Evolutionary conservation across 2,888 invertebrate species (phyloP).

Genomic region (Blastobasis adustella): DNA sequence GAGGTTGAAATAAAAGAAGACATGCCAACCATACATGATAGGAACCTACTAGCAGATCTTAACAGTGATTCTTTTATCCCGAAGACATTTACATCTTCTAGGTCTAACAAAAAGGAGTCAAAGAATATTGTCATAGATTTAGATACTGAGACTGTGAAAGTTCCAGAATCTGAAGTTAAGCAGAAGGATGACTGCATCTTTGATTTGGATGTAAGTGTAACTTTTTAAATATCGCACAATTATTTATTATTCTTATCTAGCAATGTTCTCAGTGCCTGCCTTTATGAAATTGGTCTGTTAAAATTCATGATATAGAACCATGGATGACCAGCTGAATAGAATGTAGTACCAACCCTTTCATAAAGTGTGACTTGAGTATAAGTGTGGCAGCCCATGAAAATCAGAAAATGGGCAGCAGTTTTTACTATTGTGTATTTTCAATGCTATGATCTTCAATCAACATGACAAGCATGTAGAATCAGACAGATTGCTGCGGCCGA

Average conservation of each 20-base stretch:
- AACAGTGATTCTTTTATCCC: constrained; percentile 81
- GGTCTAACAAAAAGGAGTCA: constrained; percentile 73
- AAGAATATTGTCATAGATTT: constrained; percentile 84
- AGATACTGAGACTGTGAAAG: constrained; percentile 80
- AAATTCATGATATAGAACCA: too few species aligned
- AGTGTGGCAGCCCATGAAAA: too few species aligned
- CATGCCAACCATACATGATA: constrained; percentile 71
- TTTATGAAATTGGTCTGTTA: too few species aligned
- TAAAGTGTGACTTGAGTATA: too few species aligned
- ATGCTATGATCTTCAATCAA: too few species aligned
- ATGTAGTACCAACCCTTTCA: too few species aligned
- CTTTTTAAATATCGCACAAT: neutral
- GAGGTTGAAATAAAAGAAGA: constrained; percentile 64
- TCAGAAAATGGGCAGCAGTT: too few species aligned
- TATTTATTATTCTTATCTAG: neutral
- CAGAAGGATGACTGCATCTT: constrained; percentile 77
- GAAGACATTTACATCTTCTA: constrained; percentile 73
- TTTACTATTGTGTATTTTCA: too few species aligned
- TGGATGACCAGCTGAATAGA: too few species aligned
- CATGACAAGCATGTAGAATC: too few species aligned
- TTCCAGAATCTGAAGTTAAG: constrained; percentile 73
- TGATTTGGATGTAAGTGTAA: constrained; percentile 77
- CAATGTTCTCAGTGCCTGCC: too few species aligned
- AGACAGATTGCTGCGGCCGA: too few species aligned
- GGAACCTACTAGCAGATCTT: constrained; percentile 79